Evolutionary conservation across 1,140 invertebrate species (phyloP).

Genomic region (Diorhabda sublineata): DNA sequence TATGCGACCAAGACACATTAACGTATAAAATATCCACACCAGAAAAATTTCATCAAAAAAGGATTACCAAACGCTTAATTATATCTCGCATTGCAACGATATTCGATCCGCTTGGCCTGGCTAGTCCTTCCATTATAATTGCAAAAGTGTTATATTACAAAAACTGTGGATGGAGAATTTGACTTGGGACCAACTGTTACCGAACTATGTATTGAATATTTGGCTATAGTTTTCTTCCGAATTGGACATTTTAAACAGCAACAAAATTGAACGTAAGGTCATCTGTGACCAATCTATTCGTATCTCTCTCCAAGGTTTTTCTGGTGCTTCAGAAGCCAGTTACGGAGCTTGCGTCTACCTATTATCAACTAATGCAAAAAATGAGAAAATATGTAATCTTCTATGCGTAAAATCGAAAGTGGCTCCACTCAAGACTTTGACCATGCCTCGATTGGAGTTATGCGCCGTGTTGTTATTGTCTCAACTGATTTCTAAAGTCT

Average conservation of each 20-base stretch:
- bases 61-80: no score
- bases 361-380: slow-evolving; percentile 6
- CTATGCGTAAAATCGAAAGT: slow-evolving; percentile 12
- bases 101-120: slow-evolving; percentile 49
- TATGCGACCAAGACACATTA: no score
- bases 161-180: slow-evolving; percentile 15
- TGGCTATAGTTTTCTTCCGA: slow-evolving; percentile 6
- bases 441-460: slow-evolving; percentile 16
- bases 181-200: slow-evolving; percentile 11
- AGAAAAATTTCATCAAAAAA: no score
- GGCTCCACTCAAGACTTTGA: slow-evolving; percentile 12
- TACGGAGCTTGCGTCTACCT: slow-evolving; percentile 44
- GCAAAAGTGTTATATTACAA: slow-evolving; percentile 21
- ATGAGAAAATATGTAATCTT: slow-evolving; percentile 4
- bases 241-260: slow-evolving; percentile 12
- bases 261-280: slow-evolving; percentile 14
- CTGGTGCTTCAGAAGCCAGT: slow-evolving; percentile 42
- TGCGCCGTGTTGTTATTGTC: slow-evolving; percentile 7
- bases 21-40: no score
- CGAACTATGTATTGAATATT: background rate
- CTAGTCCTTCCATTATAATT: slow-evolving; percentile 45
- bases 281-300: background rate
- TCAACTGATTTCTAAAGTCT: slow-evolving; percentile 2
- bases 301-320: slow-evolving; percentile 43
- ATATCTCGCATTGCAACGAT: slow-evolving; percentile 18